Evolutionary conservation across 2,888 invertebrate genomes (phyloP), one percentile per base, ranked within the genome.

Genomic region (Nemurella pictetii): DNA sequence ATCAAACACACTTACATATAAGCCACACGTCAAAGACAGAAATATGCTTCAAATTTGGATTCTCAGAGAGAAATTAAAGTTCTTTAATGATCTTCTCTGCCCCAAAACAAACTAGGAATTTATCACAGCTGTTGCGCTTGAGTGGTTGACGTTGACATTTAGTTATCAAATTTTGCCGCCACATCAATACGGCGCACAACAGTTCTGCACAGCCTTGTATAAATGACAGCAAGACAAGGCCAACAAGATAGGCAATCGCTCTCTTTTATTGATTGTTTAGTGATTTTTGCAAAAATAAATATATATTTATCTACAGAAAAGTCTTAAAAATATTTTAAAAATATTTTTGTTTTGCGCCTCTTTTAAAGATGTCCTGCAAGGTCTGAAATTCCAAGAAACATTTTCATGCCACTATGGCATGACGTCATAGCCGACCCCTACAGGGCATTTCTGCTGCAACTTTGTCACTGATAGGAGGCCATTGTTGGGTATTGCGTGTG

Each of bases 351-450:
- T 20, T 2, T 20, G 2, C 1, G 9, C 9, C 9, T 55, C 2
- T 1, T 55, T 20, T 20, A 55, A 55, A 2, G 20, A 2, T 20
- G 1, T 1, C 12, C 20, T 55, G 20, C 9, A 12, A 12, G 55
- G 20, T 20, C 9, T 20, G 2, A 55, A 55, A 15, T 55, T 55
- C 55, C 83, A 55, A 55, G 55, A 55, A 55, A 55, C 55, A 55
- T 55, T 55, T 55, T 55, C 55, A 55, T 87, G 87, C 87, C 87
- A 87, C 86, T 86, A 85, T 86, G 87, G 87, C 87, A 87, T 87
- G 86, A 87, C 87, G 87, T 87, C 87, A 87, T 86, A 84, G 72
- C 75, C 83, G 84, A 86, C 86, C 87, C 87, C 86, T 85, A 85
- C 87, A 86, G 86, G 86, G 84, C 74, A 77, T 73, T 84, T 87